Conservation (phyloP, 1,140 invertebrate species). For the Pogonus chalceus region DNA sequence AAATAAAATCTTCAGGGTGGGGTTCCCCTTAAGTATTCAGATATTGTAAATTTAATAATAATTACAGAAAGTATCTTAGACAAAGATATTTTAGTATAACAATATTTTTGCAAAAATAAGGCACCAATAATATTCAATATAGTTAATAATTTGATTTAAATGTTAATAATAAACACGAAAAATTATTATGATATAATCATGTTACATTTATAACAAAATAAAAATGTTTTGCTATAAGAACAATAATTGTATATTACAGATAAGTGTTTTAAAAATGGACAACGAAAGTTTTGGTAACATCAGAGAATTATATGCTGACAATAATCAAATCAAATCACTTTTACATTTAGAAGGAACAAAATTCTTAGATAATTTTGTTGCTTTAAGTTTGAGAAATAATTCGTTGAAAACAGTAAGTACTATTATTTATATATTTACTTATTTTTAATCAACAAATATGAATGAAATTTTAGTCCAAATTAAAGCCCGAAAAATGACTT, state of each 20-base stretch:
- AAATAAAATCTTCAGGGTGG: no score
- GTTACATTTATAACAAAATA: no score
- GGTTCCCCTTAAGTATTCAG: not conserved
- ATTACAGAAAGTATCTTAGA: no score
- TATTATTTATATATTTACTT: no score
- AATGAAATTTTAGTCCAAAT: slow-evolving; percentile 3
- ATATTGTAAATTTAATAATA: slow-evolving; percentile 12
- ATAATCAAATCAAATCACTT: slow-evolving; percentile 67
- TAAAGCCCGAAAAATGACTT: slow-evolving; percentile 5
- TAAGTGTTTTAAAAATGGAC: slow-evolving; percentile 54
- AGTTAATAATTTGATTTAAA: no score
- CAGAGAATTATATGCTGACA: slow-evolving; percentile 57
- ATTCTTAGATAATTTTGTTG: slow-evolving; percentile 63
- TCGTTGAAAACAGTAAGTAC: slow-evolving; percentile 59
- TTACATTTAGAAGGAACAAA: slow-evolving; percentile 65
- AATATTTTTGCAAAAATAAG: no score
- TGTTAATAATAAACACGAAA: no score
- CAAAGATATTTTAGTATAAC: no score
- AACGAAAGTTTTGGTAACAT: slow-evolving; percentile 60
- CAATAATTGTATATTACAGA: slow-evolving; percentile 38
- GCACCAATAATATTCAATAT: no score
- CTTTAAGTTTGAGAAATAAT: slow-evolving; percentile 59
- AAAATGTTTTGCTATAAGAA: no score
- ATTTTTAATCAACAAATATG: no score
- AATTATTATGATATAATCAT: no score